Evolutionary conservation across 1,140 invertebrate genomes (phyloP), one percentile per base, ranked within the genome.

Genomic region (Calephelis virginiensis): DNA sequence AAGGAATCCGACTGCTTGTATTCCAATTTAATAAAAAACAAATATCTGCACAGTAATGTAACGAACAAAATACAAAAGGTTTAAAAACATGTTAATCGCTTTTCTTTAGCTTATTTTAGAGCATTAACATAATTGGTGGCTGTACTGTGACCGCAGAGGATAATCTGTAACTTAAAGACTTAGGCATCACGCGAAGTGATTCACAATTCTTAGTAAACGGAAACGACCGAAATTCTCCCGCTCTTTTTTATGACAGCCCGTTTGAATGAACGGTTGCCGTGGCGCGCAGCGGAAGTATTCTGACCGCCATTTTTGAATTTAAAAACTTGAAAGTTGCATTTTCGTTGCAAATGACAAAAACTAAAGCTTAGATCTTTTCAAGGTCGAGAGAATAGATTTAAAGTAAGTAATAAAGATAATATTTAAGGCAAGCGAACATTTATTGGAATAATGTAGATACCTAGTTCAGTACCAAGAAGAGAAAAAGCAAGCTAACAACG

Each of bases 151-250:
- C 69, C 64, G 68, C 62, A 68, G 40, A 43, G 69, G 76, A 82
- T 77, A 84, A 85, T 78, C 77, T 78, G 73, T 84, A 87, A 85
- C 82, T 87, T 81, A 87, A 83, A 85, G 83, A 80, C 70, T 67
- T 72, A 70, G 53, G 17, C 53, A 56, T 56, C 79, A 82, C 78
- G 80, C 76, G 74, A 81, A 71, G 74, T 87, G 83, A 85, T 77
- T 87, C 83, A 86, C 77, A 71, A 74, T 84, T 84, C 83, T 76
- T 72, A 77, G 82, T 83, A 84, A 84, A 78, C 85, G 85, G 85
- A 88, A 86, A 88, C 80, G 78, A 80, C 79, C 75, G 74, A 78
- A 85, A 70, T 72, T 72, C 81, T 82, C 83, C 78, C 81, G 79
- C 82, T 78, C 72, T 73, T 87, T 86, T 64, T 87, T 83, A 75